Percentiles rank a stretch among this genome's conserved stretches.
These are phyloP conservation scores for Atrichornis clamosus DNA, from an alignment of 2,113 vertebrate species.

Conservation along the genomic window DNA sequence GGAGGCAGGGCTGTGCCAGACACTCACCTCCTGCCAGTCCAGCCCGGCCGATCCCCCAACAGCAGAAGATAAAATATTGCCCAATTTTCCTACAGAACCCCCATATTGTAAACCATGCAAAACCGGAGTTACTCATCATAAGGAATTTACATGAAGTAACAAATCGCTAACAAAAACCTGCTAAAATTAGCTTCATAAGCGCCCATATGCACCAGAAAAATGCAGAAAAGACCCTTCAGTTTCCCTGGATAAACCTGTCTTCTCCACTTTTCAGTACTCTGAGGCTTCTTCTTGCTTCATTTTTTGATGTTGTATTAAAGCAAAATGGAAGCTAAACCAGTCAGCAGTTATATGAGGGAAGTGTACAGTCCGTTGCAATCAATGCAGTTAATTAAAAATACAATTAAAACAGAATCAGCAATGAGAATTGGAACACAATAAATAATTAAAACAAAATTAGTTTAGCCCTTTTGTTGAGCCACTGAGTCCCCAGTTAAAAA, in stretches of 20 bases:
- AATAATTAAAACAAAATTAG: conserved; percentile 58
- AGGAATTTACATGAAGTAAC: not conserved
- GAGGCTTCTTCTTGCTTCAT: not conserved
- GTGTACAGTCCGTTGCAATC: not conserved
- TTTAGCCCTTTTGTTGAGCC: not conserved
- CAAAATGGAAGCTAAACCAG: not conserved
- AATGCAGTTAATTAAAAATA: conserved; percentile 63
- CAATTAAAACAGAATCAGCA: conserved; percentile 35
- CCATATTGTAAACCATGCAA: not conserved
- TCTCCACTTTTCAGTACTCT: not conserved
- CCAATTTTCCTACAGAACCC: not conserved
- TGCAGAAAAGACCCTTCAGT: not conserved
- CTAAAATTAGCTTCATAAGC: not conserved
- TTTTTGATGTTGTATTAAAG: not conserved
- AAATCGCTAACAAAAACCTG: not conserved
- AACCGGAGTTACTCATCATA: not conserved
- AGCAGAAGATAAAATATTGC: not conserved
- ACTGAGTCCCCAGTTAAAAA: not conserved
- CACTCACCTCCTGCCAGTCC: accelerated
- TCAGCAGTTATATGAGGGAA: not conserved
- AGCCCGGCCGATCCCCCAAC: accelerated
- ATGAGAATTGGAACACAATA: conserved; percentile 37
- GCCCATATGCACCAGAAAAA: not conserved
- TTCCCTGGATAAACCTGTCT: not conserved
- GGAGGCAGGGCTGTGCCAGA: not conserved